phyloP scores from a whole-genome alignment of 2,888 invertebrate genomes.

The Cataglyphis rosenhaueri region DNA sequence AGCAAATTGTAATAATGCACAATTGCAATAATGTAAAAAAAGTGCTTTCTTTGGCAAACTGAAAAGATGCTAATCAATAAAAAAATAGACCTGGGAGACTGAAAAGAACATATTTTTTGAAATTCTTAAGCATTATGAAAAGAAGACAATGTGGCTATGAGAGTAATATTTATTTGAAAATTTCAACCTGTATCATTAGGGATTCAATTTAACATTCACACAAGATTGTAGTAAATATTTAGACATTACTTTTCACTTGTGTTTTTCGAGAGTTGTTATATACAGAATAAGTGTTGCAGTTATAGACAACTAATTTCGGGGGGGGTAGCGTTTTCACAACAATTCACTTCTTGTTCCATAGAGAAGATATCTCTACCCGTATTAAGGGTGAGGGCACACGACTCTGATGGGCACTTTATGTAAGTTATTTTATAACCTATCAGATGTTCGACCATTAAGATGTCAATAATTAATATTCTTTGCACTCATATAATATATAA shows the following conservation, averaged over 20 bases:
- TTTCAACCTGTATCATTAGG: neutral
- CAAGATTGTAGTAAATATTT: neutral
- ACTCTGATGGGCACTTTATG: conserved; percentile 82
- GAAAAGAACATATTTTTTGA: neutral
- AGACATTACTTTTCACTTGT: conserved; percentile 18
- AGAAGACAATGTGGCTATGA: conserved; percentile 76
- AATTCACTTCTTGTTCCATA: conserved; percentile 82
- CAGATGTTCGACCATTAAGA: conserved; percentile 68
- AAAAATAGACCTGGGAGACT: neutral
- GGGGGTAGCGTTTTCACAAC: conserved; percentile 64
- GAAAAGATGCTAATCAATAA: neutral
- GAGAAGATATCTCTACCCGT: conserved; percentile 83
- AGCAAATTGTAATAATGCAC: neutral
- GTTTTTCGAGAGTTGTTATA: conserved; percentile 1
- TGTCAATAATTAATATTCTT: conserved; percentile 65
- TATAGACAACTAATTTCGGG: conserved; percentile 56
- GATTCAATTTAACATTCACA: neutral
- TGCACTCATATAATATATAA: conserved; percentile 63
- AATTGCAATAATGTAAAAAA: conserved; percentile 4
- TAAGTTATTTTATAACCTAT: conserved; percentile 80
- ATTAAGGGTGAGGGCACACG: conserved; percentile 81
- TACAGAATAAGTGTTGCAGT: conserved; percentile 52
- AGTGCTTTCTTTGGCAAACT: neutral
- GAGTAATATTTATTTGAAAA: conserved; percentile 13
- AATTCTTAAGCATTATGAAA: conserved; percentile 36